phyloP scores from a whole-genome alignment of 2,113 vertebrate genomes.

The Geothlypis trichas region DNA sequence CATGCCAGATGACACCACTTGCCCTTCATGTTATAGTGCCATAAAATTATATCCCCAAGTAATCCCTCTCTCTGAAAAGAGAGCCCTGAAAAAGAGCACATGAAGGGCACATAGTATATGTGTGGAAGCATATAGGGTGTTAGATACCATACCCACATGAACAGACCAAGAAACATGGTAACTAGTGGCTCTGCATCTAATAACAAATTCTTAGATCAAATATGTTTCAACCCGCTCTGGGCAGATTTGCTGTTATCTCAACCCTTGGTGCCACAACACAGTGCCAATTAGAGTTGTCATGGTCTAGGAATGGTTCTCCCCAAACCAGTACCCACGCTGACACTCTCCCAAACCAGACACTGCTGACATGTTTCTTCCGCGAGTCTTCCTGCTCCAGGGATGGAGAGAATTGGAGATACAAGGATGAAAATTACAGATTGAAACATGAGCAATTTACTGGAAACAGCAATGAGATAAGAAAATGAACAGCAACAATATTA shows the following conservation, averaged over 20 bases:
- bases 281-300: accelerated
- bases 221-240: accelerated
- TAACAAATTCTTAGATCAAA: neutral
- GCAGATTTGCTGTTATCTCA: neutral
- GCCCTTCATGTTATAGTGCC: neutral
- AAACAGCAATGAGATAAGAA: neutral
- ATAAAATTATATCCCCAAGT: neutral
- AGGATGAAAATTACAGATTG: neutral
- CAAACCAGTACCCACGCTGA: neutral
- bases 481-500: neutral
- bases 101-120: too few species aligned
- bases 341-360: neutral
- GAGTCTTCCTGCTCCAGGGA: accelerated
- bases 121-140: accelerated
- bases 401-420: neutral
- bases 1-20: neutral
- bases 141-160: neutral
- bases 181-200: neutral
- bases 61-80: neutral
- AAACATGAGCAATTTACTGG: neutral
- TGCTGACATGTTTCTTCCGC: neutral
- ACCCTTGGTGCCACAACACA: too few species aligned
- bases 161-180: too few species aligned
- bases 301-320: too few species aligned
- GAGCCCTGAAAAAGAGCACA: neutral